phyloP scores from a whole-genome alignment of 2,113 vertebrate species.

The Chloebia gouldiae region DNA sequence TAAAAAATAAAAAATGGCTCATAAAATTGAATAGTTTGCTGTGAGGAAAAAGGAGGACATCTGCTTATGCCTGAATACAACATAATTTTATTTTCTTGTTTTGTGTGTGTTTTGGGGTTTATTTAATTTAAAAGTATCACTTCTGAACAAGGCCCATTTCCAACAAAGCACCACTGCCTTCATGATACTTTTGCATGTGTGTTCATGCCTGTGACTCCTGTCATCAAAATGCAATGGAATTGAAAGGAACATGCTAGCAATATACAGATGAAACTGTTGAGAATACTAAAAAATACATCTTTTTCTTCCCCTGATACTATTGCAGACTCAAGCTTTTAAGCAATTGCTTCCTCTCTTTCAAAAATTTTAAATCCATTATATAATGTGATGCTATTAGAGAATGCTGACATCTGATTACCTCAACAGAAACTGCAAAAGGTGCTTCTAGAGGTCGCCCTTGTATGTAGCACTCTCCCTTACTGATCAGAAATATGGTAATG shows the following conservation, averaged over 20 bases:
- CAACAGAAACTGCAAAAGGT: background rate
- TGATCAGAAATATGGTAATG: background rate
- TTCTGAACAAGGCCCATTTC: background rate
- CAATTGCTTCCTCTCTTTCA: background rate
- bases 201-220: background rate
- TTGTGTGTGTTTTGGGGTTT: background rate
- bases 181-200: background rate
- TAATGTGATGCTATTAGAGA: background rate
- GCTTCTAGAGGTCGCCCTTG: background rate
- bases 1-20: constrained; percentile 62
- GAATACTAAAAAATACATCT: background rate
- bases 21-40: constrained; percentile 71
- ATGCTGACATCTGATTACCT: background rate
- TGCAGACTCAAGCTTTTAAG: background rate
- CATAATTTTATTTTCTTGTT: constrained; percentile 5
- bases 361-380: background rate
- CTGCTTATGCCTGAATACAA: constrained; percentile 13
- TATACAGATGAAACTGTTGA: background rate
- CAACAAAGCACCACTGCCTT: background rate
- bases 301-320: background rate
- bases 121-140: background rate
- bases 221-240: background rate
- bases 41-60: constrained; percentile 15
- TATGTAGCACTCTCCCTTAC: background rate
- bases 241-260: background rate